Evolutionary conservation across 2,888 invertebrate species (phyloP), one percentile per base, ranked within the genome.

Genomic region (Dryobota labecula): DNA sequence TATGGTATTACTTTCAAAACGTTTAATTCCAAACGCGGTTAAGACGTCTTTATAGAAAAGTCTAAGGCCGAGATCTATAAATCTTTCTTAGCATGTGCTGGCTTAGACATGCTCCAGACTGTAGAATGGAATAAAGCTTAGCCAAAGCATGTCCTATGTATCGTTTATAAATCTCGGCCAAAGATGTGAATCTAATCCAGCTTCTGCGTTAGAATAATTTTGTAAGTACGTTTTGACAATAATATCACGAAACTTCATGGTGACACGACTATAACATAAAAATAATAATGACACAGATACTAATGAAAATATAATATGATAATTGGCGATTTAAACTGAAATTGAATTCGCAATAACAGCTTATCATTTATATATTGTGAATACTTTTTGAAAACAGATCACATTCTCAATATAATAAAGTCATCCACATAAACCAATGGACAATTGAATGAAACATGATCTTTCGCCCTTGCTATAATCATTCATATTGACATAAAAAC

Each of bases 1-100:
- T 57, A 66, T 57, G 18, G n/a, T 58, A 51, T 64, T 67, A 78
- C 27, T 67, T 24, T 43, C 78, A 62, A 74, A 74, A 78, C 43
- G 70, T 13, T 30, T 24, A 30, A 4, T n/a, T 49, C 8, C 15
- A 18, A 54, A 13, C 0, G 11, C n/a, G n/a, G 8, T 15, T 4
- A 20, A 5, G 13, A 20, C 27, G 8, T 27, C 6, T 65, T 8
- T 8, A 36, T 27, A 4, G 13, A n/a, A 38, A 63, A 61, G 13
- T 36, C 2, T 20, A 15, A n/a, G 45, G 20, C 15, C 2, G 5
- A n/a, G 5, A 60, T 61, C 15, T n/a, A 45, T 30, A n/a, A 30
- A 15, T 2, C n/a, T 33, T 41, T 41, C 0, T 11, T 15, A 33
- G 11, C 13, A 24, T 1, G 18, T 13, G 60, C n/a, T 30, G 49